Evolutionary conservation across 2,113 vertebrate genomes (phyloP), one percentile per base, ranked within the genome.

Genomic region (Halcyon senegalensis): DNA sequence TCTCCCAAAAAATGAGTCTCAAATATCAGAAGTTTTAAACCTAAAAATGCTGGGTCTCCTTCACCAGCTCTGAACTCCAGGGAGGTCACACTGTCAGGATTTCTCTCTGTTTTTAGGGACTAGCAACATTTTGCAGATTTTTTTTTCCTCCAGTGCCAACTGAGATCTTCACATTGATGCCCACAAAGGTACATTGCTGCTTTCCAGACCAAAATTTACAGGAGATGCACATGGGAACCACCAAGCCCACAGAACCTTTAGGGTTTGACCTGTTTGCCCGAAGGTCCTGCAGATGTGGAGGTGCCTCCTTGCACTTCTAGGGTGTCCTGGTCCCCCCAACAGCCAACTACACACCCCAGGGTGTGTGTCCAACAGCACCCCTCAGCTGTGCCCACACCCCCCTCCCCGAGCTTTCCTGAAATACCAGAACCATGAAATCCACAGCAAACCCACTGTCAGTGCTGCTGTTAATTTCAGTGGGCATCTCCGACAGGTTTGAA

Each of bases 291-390:
- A 79, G 66, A 43, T 1, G 2, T 25, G 16, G 46, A n/a, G 72
- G n/a, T 39, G 24, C 16, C 30, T 10, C 18, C 51, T 25, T 1
- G 1, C 2, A 0, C 39, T 55, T 3, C 4, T 10, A 46, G 18
- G n/a, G 51, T 75, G 66, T 24, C 67, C 59, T 11, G 50, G 15
- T 31, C 24, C 50, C 28, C n/a, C 50, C 11, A 30, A 16, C 14
- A 88, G 44, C 55, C 56, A 37, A 30, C 50, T 41, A 17, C 58
- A 41, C 50, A 17, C 13, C 51, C 48, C n/a, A 15, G 30, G n/a
- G 39, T 44, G 7, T 7, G 4, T 11, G 19, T 51, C 21, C 3
- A 1, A 43, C 3, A 1, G 30, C 0, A 2, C 43, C 67, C 21
- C 50, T 46, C 48, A 23, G 25, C 19, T 41, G 20, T 5, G 3